Evolutionary conservation across 1,140 invertebrate species (phyloP).

Genomic region (Polyergus mexicanus): DNA sequence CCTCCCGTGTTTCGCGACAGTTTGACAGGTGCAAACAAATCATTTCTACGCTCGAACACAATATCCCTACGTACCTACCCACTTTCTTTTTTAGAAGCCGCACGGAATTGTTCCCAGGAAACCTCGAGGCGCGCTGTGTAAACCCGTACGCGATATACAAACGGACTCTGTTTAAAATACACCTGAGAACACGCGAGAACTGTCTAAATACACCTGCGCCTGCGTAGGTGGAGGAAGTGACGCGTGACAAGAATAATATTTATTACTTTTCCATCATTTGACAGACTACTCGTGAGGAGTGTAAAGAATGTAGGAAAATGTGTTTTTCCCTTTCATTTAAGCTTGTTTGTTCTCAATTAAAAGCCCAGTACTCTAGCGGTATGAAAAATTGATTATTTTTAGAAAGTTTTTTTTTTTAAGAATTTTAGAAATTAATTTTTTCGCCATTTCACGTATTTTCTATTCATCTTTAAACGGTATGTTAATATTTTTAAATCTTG

Average conservation of each 20-base stretch:
- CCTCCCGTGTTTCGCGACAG: neutral
- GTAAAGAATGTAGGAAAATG: neutral
- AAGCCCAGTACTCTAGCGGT: too few species aligned
- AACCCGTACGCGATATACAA: constrained; percentile 10
- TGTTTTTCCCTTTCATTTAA: neutral
- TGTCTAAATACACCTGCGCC: constrained; percentile 39
- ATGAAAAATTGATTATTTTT: too few species aligned
- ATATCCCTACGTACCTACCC: constrained; percentile 17
- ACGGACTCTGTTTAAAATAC: constrained; percentile 53
- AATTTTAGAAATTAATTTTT: too few species aligned
- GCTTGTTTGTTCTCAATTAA: neutral
- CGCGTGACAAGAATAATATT: constrained; percentile 55
- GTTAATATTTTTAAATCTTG: too few species aligned
- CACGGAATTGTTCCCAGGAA: constrained; percentile 32
- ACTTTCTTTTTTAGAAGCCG: constrained; percentile 9
- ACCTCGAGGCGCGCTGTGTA: constrained; percentile 37
- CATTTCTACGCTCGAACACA: constrained; percentile 6
- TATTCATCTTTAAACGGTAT: too few species aligned
- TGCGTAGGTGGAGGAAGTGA: neutral
- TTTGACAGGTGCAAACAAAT: constrained; percentile 46
- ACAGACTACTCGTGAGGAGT: constrained; percentile 16
- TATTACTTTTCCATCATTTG: constrained; percentile 43
- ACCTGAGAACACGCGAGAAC: constrained; percentile 41
- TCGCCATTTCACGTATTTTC: too few species aligned
- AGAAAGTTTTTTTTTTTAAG: too few species aligned